These are phyloP conservation scores for Cheirogaleus major DNA, from an alignment of 2,797 vertebrate species.

Conservation along the genomic window DNA sequence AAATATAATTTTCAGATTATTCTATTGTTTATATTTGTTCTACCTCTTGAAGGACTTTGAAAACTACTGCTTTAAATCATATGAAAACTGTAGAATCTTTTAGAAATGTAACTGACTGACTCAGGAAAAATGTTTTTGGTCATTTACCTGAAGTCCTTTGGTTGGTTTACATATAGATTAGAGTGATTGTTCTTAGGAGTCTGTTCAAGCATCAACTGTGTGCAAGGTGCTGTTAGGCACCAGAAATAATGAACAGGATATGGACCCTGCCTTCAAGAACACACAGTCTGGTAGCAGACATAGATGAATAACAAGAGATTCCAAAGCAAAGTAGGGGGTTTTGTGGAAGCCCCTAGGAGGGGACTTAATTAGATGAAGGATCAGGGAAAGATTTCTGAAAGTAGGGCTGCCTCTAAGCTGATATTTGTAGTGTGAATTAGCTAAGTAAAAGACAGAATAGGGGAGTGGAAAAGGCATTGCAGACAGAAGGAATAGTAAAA, in stretches of 20 bases:
- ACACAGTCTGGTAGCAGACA: neutral
- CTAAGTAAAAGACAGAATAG: neutral
- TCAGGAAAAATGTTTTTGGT: neutral
- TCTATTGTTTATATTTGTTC: neutral
- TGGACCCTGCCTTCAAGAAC: neutral
- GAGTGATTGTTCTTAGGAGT: neutral
- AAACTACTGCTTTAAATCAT: neutral
- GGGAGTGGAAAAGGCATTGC: neutral
- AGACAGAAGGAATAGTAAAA: neutral
- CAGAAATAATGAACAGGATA: neutral
- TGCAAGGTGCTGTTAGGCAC: neutral
- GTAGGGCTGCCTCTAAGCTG: neutral
- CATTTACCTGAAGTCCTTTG: neutral
- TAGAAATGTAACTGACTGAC: neutral
- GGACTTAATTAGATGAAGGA: neutral
- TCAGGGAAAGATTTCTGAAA: neutral
- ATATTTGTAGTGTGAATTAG: neutral
- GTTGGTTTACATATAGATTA: neutral
- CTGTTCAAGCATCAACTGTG: neutral
- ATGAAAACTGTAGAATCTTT: neutral
- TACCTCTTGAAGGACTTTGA: slow-evolving; percentile 7
- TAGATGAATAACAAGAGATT: neutral
- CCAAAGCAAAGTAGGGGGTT: neutral
- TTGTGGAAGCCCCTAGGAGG: neutral
- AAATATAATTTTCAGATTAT: slow-evolving; percentile 5